Evolutionary conservation across 2,113 vertebrate genomes (phyloP), one percentile per base, ranked within the genome.

Genomic region (Rhipidura dahli): DNA sequence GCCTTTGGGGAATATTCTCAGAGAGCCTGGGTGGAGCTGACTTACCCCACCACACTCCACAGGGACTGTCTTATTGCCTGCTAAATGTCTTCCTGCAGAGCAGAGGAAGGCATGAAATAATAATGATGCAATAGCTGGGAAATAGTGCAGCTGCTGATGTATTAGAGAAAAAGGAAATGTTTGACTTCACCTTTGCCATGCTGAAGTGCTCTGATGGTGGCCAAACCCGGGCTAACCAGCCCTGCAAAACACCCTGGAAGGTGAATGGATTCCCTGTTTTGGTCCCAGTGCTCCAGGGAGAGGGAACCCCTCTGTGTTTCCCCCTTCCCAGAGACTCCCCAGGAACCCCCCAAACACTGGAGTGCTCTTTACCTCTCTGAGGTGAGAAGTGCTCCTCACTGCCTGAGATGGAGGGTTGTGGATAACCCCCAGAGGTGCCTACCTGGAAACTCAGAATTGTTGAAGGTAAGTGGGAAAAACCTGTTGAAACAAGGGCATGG

Each of bases 11-110:
- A 71, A 30, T 63, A 31, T 28, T 53, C 37, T 56, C 47, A 49
- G 40, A 57, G 42, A 31, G 24, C 39, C 56, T 18, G 23, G 20
- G 16, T 49, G 37, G 71, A 45, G 37, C 40, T 79, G 66, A 3
- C 1, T 66, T 60, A 33, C 8, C 24, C 21, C 28, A 45, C 6
- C 1, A 3, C 0, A 0, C 11, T 90, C 42, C 51, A 10, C 65
- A 49, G 42, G 51, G 56, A 3, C 15, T 39, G 18, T n/a, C 64
- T 53, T 21, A 51, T 12, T 65, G 87, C 64, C 59, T 69, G 27
- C 33, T 63, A 65, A 78, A 39, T 7, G 44, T 21, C 27, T 87
- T 64, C 78, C 69, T 73, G 80, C 61, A 79, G 73, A 72, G 59
- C 35, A 45, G 70, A 35, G 51, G 12, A 15, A 96, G 63, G 51